Conservation (phyloP, 2,113 vertebrate genomes). For the Acrocephalus arundinaceus region DNA sequence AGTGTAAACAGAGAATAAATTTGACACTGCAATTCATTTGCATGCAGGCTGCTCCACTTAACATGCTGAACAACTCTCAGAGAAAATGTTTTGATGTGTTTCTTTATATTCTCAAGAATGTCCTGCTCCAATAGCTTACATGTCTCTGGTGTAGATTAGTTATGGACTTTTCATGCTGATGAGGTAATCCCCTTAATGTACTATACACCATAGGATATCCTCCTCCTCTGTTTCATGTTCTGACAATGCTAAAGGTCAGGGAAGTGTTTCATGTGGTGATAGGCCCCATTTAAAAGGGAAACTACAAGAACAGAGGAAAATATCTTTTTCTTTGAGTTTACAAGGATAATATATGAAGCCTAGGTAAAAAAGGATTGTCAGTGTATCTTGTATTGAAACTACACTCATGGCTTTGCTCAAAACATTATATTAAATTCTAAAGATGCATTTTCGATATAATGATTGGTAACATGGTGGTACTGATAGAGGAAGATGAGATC, state of each 20-base stretch:
- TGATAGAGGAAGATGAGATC: neutral
- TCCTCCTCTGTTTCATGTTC: conserved; percentile 54
- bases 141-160: conserved; percentile 58
- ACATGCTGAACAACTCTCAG: neutral
- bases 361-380: neutral
- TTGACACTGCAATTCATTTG: neutral
- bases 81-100: neutral
- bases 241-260: conserved; percentile 56
- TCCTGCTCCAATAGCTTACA: neutral
- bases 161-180: conserved; percentile 55
- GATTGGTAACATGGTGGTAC: neutral
- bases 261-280: conserved; percentile 22
- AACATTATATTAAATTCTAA: neutral
- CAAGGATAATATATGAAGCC: neutral
- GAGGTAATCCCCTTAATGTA: conserved; percentile 55
- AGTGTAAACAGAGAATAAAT: neutral
- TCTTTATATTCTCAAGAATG: conserved; percentile 2
- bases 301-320: neutral
- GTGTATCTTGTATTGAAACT: neutral
- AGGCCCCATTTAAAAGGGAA: conserved; percentile 7
- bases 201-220: conserved; percentile 57
- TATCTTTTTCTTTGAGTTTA: neutral
- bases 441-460: neutral
- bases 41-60: neutral
- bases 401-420: neutral